Evolutionary conservation across 2,113 vertebrate species (phyloP).

Genomic region (Clupea harengus): DNA sequence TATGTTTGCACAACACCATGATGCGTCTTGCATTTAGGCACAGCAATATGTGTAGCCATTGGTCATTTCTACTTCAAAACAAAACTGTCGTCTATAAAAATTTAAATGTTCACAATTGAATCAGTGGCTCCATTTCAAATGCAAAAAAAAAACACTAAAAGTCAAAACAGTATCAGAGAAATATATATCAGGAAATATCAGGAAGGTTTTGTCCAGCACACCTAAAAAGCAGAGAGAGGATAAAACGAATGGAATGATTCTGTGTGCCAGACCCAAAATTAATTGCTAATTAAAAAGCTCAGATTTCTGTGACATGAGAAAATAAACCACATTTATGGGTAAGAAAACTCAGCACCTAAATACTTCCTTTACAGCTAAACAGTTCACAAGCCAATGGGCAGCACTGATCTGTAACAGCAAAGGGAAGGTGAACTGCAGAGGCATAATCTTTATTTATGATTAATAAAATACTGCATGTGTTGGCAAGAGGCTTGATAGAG

Average conservation of each 20-base stretch:
- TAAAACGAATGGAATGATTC: neutral
- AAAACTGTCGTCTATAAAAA: neutral
- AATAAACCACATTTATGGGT: slow-evolving; percentile 11
- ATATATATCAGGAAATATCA: neutral
- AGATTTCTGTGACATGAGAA: neutral
- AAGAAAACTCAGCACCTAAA: neutral
- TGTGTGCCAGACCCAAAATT: neutral
- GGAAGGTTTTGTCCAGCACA: neutral
- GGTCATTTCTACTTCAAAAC: neutral
- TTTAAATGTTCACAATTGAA: neutral
- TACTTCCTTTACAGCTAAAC: neutral
- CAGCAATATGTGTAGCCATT: neutral
- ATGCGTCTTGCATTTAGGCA: neutral
- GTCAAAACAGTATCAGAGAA: neutral
- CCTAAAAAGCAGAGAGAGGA: neutral
- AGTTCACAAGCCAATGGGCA: neutral
- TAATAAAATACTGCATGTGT: neutral
- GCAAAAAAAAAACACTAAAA: neutral
- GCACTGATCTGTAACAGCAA: neutral
- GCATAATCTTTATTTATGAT: neutral
- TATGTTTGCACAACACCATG: neutral
- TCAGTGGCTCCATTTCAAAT: neutral
- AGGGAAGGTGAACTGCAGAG: neutral
- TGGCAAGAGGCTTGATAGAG: neutral
- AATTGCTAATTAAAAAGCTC: neutral